Base-by-base conservation (phyloP, 53 echinoderm and acorn worm genomes). In the Arbacia lixula region DNA sequence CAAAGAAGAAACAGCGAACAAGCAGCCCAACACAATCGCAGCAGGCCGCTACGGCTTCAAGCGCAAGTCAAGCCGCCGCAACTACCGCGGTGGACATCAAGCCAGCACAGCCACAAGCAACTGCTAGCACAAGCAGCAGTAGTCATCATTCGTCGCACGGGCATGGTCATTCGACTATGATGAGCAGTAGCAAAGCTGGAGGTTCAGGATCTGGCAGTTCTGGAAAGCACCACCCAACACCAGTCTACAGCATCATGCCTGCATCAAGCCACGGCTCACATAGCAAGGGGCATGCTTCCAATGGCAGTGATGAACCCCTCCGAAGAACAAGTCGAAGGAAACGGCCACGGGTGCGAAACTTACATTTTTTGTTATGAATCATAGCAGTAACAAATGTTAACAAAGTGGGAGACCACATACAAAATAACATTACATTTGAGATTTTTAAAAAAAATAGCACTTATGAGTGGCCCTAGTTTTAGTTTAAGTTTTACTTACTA, bases 321-420 rank as follows among this genome's bases (percentile, higher is more conserved):
- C 50, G 89, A 65, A 85, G 89, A 68, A 84, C 75, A 63, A 89
- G 89, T 53, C 61, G 89, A 35, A 64, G 89, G 63, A 89, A 89
- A 42, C 76, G 89, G 57, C 89, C 89, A 2, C 63, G 89, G 85
- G 89, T 89, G 42, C 55, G 26, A n/a, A n/a, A n/a, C n/a, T n/a
- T n/a, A n/a, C n/a, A n/a, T n/a, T n/a, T n/a, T n/a, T n/a, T n/a
- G n/a, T n/a, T n/a, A n/a, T n/a, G n/a, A n/a, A n/a, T n/a, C n/a
- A n/a, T n/a, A n/a, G n/a, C n/a, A n/a, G n/a, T n/a, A n/a, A n/a
- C n/a, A n/a, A n/a, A n/a, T n/a, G n/a, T n/a, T n/a, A n/a, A n/a
- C n/a, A n/a, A n/a, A n/a, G n/a, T n/a, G n/a, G n/a, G n/a, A n/a
- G n/a, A n/a, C n/a, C n/a, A n/a, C n/a, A n/a, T n/a, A n/a, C n/a